These are phyloP conservation scores for Odontocerum albicorne DNA, from an alignment of 2,888 invertebrate genomes.

Conservation along the genomic window DNA sequence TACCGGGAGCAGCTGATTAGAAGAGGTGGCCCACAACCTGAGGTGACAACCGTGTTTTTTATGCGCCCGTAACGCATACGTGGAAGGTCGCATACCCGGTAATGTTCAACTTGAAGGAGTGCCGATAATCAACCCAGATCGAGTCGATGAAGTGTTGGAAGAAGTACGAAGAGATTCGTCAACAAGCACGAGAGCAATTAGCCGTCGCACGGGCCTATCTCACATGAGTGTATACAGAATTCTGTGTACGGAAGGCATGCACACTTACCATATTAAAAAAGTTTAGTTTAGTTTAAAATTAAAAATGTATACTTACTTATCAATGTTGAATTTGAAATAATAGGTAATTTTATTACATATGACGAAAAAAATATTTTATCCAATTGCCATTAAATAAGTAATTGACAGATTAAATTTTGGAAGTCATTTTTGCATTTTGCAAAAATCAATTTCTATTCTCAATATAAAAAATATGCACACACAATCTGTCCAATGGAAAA, in stretches of 20 bases:
- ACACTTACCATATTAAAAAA: neutral
- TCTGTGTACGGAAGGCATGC: neutral
- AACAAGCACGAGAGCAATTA: neutral
- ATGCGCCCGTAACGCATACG: neutral
- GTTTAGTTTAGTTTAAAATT: too few species aligned
- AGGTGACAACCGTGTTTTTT: too few species aligned
- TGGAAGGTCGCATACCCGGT: neutral
- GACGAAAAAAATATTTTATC: too few species aligned
- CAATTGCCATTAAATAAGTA: too few species aligned
- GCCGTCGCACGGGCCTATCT: neutral
- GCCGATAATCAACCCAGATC: neutral
- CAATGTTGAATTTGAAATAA: too few species aligned
- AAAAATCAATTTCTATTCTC: too few species aligned
- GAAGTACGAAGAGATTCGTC: neutral
- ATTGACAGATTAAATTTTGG: too few species aligned
- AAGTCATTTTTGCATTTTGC: too few species aligned
- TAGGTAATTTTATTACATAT: too few species aligned
- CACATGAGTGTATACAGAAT: neutral
- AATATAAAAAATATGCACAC: too few species aligned
- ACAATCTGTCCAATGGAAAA: too few species aligned
- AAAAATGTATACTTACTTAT: too few species aligned
- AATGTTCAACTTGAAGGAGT: neutral
- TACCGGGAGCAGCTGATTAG: neutral
- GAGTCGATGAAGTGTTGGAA: neutral
- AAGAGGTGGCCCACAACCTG: neutral